phyloP scores from a whole-genome alignment of 2,797 vertebrate genomes.

The Microhierax caerulescens region DNA sequence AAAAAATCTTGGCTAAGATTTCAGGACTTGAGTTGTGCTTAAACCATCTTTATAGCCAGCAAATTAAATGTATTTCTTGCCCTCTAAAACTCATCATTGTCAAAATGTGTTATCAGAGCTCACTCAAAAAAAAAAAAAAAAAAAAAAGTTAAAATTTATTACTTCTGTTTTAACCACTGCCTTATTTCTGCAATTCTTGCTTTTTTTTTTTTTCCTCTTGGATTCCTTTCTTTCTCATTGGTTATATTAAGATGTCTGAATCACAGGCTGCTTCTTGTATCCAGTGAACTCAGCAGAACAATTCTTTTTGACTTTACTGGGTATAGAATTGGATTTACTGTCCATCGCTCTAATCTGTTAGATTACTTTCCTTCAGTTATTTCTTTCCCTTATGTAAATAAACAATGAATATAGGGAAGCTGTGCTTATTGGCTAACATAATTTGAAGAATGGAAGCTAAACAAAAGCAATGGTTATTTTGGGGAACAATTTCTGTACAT shows the following conservation, averaged over 20 bases:
- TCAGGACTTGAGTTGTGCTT: neutral
- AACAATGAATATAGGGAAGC: neutral
- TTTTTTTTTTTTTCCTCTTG: neutral
- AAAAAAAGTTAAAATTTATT: neutral
- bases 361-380: conserved; percentile 7
- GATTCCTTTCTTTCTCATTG: neutral
- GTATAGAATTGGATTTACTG: conserved; percentile 50
- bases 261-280: neutral
- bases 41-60: neutral
- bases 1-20: neutral
- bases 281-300: conserved; percentile 6
- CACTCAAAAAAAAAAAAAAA: neutral
- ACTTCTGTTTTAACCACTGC: neutral
- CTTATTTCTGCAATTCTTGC: neutral
- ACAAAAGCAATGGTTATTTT: neutral
- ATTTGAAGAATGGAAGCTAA: neutral
- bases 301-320: conserved; percentile 25
- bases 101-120: neutral
- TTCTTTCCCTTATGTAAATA: conserved; percentile 24
- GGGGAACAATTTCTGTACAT: neutral
- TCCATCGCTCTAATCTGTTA: conserved; percentile 30
- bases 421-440: neutral
- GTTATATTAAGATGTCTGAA: neutral
- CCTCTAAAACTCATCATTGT: neutral
- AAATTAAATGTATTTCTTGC: neutral